Evolutionary conservation across 2,888 invertebrate species (phyloP), one percentile per base, ranked within the genome.

Genomic region (Synergus laeviventris): DNA sequence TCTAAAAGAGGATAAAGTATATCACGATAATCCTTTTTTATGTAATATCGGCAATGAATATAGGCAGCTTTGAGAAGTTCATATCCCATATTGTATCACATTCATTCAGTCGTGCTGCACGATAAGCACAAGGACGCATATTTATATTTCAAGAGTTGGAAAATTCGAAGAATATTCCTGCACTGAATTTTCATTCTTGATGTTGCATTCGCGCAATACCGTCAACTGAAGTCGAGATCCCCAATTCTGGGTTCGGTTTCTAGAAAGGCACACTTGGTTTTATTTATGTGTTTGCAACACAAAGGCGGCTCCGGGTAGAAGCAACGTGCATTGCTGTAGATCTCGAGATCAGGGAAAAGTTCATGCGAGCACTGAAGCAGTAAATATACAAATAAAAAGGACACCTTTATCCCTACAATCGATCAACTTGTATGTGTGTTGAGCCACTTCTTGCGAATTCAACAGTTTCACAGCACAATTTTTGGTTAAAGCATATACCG

Each of bases 201-300:
- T 54, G 49, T 54, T 54, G 49, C 49, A 54, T 54, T 54, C 9
- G 18, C 49, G 18, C 49, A 54, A 18, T 54, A 54, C 18, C 49
- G 49, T 54, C n/a, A 54, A 18, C n/a, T 54, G 49, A 54, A 54
- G 18, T 54, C 18, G 49, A 54, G 18, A 54, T 54, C 49, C n/a
- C n/a, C 49, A 54, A 54, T 54, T 54, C 49, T 54, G 49, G 49
- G 18, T 54, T 54, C 49, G 49, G 49, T 54, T 54, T 54, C 49
- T 54, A 9, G 49, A 54, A 18, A 18, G 1, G 49, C 18, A 54
- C n/a, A 54, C 18, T 54, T 54, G 49, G 18, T 54, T 54, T 54
- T 54, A 54, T 54, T 54, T 54, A 54, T 54, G 18, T 18, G 18
- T 18, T 54, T 54, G 49, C 49, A 18, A 54, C 49, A 54, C 18